Conservation (phyloP, 2,797 vertebrate species). For the Sardinella longiceps region DNA sequence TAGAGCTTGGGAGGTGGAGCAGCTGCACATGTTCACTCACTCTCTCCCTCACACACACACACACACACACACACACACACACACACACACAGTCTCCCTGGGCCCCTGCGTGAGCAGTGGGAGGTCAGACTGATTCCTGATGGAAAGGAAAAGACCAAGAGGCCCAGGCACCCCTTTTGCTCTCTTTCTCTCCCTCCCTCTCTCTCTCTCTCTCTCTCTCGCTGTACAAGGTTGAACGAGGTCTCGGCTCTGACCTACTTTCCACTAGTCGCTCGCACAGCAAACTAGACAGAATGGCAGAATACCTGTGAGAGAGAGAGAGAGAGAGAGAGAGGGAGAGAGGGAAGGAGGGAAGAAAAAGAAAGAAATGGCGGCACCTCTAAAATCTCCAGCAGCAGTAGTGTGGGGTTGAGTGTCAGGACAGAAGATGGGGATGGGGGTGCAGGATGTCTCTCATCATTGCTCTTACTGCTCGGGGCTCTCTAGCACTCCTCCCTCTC, state of each 20-base stretch:
- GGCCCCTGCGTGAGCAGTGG: constrained; percentile 54
- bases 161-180: constrained; percentile 50
- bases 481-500: neutral
- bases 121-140: constrained; percentile 65
- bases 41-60: neutral
- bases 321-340: neutral
- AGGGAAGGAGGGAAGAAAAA: neutral
- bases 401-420: neutral
- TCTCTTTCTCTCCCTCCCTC: neutral
- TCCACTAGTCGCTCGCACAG: constrained; percentile 6
- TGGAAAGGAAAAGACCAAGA: constrained; percentile 52
- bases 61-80: constrained; percentile 32
- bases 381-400: neutral
- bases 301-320: neutral
- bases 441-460: neutral
- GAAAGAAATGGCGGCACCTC: neutral
- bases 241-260: constrained; percentile 34
- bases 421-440: constrained; percentile 31
- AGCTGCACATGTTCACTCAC: neutral
- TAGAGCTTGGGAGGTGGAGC: neutral
- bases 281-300: neutral
- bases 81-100: constrained; percentile 29
- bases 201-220: neutral
- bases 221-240: constrained; percentile 9
- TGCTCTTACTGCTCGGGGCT: constrained; percentile 39